These are phyloP conservation scores for Pica pica DNA, from an alignment of 2,113 vertebrate genomes.

Conservation along the genomic window DNA sequence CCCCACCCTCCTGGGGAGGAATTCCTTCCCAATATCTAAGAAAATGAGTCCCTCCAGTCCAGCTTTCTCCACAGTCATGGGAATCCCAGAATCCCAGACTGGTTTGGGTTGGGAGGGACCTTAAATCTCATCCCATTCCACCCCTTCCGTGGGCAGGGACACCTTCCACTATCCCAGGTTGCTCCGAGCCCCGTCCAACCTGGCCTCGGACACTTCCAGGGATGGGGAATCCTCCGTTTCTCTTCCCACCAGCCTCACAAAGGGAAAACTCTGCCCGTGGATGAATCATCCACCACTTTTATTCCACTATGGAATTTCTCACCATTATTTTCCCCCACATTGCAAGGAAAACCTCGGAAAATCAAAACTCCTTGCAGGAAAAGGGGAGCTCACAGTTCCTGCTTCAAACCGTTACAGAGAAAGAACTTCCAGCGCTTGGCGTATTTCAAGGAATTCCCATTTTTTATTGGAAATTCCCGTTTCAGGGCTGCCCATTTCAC, in stretches of 20 bases:
- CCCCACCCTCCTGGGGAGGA: neutral
- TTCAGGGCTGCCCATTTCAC: neutral
- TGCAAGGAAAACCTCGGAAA: neutral
- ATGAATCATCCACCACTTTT: neutral
- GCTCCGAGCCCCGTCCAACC: accelerated
- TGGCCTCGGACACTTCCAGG: neutral
- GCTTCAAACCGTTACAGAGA: accelerated
- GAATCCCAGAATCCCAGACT: neutral
- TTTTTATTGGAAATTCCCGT: neutral
- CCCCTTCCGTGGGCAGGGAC: neutral
- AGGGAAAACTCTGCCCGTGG: neutral
- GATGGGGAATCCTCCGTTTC: neutral
- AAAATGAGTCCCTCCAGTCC: too few species aligned
- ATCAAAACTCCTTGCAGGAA: neutral
- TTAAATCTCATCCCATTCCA: neutral
- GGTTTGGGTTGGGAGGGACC: neutral
- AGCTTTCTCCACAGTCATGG: accelerated
- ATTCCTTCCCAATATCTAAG: neutral
- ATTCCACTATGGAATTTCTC: accelerated
- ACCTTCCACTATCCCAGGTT: accelerated
- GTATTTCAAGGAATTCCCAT: neutral
- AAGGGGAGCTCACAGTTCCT: neutral
- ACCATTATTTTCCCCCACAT: accelerated
- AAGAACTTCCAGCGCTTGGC: neutral
- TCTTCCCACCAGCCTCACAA: neutral